Conservation (phyloP, 2,888 invertebrate species). For the Caenorhabditis zanzibari region DNA sequence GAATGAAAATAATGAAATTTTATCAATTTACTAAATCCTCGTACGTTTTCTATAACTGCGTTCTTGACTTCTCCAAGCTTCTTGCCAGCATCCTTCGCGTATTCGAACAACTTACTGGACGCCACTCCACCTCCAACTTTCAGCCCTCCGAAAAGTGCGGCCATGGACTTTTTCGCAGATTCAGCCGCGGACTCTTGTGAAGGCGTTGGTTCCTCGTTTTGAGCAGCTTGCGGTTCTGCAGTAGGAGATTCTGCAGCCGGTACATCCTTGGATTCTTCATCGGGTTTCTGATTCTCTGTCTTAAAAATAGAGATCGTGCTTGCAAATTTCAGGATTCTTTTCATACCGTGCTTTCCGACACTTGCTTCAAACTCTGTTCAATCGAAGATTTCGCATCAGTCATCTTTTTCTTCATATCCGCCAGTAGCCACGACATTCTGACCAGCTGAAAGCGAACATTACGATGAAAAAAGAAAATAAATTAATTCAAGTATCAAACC, state of each 20-base stretch:
- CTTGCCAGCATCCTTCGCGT: constrained; percentile 75
- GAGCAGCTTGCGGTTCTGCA: background rate
- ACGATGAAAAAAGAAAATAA: background rate
- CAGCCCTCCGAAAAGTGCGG: constrained; percentile 53
- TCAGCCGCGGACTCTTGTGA: constrained; percentile 38
- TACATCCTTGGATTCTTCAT: background rate
- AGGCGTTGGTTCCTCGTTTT: background rate
- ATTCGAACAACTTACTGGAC: constrained; percentile 68
- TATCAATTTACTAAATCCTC: background rate
- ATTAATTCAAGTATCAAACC: constrained; percentile 29
- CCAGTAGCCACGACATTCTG: constrained; percentile 73
- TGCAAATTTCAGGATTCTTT: background rate
- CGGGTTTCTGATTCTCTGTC: background rate
- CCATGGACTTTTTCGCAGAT: constrained; percentile 58
- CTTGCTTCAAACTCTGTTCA: constrained; percentile 66
- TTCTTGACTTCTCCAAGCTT: constrained; percentile 72
- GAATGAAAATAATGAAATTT: constrained; percentile 1
- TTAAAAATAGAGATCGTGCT: background rate
- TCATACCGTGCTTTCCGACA: constrained; percentile 35
- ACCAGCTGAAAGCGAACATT: background rate
- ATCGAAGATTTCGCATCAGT: constrained; percentile 68
- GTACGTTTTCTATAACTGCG: constrained; percentile 70
- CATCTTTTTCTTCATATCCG: constrained; percentile 69
- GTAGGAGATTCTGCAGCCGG: background rate
- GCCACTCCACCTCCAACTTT: constrained; percentile 59